These are phyloP conservation scores for Apocrypta bakeri DNA, from an alignment of 1,140 invertebrate genomes.

Conservation along the genomic window DNA sequence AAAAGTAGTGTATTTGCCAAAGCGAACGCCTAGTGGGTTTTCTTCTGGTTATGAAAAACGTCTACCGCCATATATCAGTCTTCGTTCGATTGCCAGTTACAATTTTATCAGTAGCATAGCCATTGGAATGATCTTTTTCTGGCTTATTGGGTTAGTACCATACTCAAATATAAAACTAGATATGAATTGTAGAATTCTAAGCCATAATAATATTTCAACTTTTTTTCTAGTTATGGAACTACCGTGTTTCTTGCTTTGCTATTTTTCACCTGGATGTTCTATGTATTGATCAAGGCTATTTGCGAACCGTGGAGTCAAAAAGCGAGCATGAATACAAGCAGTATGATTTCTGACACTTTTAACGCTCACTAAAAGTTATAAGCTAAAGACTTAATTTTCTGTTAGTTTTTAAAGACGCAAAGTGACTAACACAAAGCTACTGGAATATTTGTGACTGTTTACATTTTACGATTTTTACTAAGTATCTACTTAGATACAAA, in stretches of 20 bases:
- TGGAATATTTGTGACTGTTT: constrained; percentile 1
- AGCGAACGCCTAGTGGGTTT: constrained; percentile 76
- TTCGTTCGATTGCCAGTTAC: constrained; percentile 81
- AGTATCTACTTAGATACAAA: background rate
- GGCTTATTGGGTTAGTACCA: constrained; percentile 61
- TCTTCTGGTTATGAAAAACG: constrained; percentile 74
- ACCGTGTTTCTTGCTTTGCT: constrained; percentile 57
- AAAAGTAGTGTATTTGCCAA: constrained; percentile 76
- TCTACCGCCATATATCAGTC: constrained; percentile 81
- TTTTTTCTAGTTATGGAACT: constrained; percentile 63
- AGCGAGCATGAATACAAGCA: constrained; percentile 29
- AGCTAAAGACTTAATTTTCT: background rate
- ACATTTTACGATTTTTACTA: background rate
- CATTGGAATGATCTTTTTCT: constrained; percentile 61
- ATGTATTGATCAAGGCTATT: constrained; percentile 61
- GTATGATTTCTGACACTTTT: constrained; percentile 14
- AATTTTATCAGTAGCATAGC: constrained; percentile 73
- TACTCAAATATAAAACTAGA: background rate
- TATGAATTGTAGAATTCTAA: constrained; percentile 24
- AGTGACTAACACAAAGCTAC: constrained; percentile 10
- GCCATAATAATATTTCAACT: background rate
- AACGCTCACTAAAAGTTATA: constrained; percentile 7
- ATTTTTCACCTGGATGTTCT: constrained; percentile 60
- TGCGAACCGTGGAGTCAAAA: constrained; percentile 63
- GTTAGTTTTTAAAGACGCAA: background rate